Conservation (phyloP, 2,113 vertebrate species). For the Larimichthys crocea region DNA sequence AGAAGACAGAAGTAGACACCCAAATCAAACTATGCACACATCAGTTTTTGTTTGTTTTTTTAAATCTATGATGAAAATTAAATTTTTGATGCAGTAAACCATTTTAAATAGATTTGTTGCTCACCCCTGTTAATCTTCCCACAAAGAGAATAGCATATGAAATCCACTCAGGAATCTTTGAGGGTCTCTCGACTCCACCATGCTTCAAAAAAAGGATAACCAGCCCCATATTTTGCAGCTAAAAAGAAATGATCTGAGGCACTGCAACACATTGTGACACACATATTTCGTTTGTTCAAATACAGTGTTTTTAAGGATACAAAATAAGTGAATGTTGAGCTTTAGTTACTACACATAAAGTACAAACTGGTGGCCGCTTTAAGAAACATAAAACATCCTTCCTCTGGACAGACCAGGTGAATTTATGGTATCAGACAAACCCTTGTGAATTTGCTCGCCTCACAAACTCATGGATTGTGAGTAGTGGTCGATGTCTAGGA, state of each 20-base stretch:
- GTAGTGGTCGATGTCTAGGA: not conserved
- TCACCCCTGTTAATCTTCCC: not conserved
- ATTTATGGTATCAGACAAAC: not conserved
- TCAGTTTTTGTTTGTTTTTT: not conserved
- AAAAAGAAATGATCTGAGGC: not conserved
- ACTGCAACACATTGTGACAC: not conserved
- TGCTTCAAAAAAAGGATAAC: not conserved
- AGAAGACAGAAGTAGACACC: not conserved
- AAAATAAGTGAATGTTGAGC: not conserved
- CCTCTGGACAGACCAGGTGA: not conserved
- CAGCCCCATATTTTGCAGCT: not conserved
- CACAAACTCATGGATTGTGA: not conserved
- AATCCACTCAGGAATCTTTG: conserved; percentile 8
- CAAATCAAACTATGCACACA: not conserved
- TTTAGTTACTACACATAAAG: not conserved
- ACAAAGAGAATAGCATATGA: not conserved
- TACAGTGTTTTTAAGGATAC: not conserved
- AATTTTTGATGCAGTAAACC: not conserved
- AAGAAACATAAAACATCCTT: not conserved
- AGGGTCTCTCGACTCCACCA: not conserved
- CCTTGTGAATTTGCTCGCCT: not conserved
- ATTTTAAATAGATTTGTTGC: not conserved
- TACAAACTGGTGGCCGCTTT: not conserved
- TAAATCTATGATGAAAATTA: not conserved
- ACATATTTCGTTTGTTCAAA: not conserved